Evolutionary conservation across 2,888 invertebrate species (phyloP).

Genomic region (Parelbella ahira): DNA sequence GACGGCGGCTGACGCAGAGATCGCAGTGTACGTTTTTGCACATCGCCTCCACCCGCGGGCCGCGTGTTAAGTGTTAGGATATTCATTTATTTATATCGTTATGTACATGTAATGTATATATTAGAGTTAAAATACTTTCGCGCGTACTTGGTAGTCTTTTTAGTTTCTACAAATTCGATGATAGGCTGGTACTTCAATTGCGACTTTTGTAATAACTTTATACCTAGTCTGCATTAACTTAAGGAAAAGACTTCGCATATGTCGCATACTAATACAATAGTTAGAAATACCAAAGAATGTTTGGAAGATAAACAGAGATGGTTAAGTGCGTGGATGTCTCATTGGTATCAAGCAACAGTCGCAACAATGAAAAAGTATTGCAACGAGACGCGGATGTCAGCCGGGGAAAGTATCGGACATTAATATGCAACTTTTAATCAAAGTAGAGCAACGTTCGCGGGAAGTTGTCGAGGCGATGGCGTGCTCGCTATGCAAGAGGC

Average conservation of each 20-base stretch:
- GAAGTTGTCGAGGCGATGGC: conserved; percentile 72
- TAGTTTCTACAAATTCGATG: too few species aligned
- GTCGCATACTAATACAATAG: too few species aligned
- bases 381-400: conserved; percentile 7
- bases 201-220: too few species aligned
- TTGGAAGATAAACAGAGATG: too few species aligned
- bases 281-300: too few species aligned
- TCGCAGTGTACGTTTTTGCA: conserved; percentile 28
- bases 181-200: too few species aligned
- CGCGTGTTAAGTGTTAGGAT: conserved; percentile 23
- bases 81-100: conserved; percentile 14
- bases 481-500: conserved; percentile 65
- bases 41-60: conserved; percentile 15
- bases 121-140: too few species aligned
- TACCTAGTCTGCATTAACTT: not conserved
- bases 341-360: too few species aligned
- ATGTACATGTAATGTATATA: too few species aligned
- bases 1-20: conserved; percentile 20
- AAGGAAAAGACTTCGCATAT: too few species aligned
- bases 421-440: conserved; percentile 57
- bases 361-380: conserved; percentile 13
- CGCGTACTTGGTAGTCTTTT: too few species aligned
- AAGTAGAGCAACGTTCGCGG: conserved; percentile 66
- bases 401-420: conserved; percentile 20
- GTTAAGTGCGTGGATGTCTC: not conserved